Evolutionary conservation across 2,113 vertebrate species (phyloP).

Genomic region (Oncorhynchus keta): DNA sequence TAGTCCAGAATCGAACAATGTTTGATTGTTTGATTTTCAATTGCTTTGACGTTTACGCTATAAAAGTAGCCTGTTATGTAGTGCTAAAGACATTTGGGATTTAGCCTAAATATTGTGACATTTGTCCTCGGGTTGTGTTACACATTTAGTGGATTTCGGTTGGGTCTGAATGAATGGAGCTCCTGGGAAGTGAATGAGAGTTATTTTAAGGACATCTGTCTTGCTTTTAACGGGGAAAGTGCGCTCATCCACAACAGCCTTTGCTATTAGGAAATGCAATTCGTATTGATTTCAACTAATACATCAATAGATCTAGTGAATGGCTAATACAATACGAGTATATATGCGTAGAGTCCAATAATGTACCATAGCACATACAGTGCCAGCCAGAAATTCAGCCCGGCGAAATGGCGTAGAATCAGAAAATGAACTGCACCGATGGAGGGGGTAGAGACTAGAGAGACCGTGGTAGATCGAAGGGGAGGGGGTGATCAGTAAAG

Average conservation of each 20-base stretch:
- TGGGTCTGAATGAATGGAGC: constrained; percentile 8
- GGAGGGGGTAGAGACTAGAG: constrained; percentile 25
- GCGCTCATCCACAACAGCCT: neutral
- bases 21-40: neutral
- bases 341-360: neutral
- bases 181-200: neutral
- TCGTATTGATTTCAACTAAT: no score
- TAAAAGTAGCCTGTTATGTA: no score
- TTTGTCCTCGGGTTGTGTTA: neutral
- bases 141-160: neutral
- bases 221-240: neutral
- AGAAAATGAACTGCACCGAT: constrained; percentile 51
- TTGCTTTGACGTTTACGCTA: no score
- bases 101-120: neutral
- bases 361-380: neutral
- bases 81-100: neutral
- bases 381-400: neutral
- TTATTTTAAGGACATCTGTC: neutral
- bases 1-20: neutral
- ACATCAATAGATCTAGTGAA: no score
- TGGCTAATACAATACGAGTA: neutral
- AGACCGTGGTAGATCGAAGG: constrained; percentile 11
- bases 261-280: neutral
- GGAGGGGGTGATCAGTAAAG: constrained; percentile 7
- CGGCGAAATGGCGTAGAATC: constrained; percentile 42